Percentiles rank a stretch among this genome's conserved stretches.
Evolutionary conservation across 1,140 invertebrate genomes (phyloP).

Genomic region (Stratiolaelaps scimitus): DNA sequence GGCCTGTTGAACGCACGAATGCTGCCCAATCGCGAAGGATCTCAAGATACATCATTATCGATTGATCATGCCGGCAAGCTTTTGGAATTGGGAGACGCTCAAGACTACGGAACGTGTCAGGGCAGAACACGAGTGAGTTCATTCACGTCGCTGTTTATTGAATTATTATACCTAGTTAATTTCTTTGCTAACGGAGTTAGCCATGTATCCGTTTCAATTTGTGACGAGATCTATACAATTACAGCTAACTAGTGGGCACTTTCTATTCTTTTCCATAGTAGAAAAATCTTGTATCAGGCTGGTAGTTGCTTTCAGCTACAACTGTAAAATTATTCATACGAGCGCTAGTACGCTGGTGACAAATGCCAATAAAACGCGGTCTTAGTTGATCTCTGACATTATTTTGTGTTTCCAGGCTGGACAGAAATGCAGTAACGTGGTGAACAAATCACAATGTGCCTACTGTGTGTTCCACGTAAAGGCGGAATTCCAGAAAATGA

Average conservation of each 20-base stretch:
- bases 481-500: slow-evolving; percentile 24
- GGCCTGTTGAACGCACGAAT: slow-evolving; percentile 12
- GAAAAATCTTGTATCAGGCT: too few species aligned
- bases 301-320: too few species aligned
- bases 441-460: slow-evolving; percentile 16
- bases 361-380: too few species aligned
- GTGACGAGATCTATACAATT: background rate
- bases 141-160: too few species aligned
- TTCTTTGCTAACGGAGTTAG: too few species aligned
- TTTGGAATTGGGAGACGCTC: slow-evolving; percentile 22
- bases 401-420: background rate
- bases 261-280: too few species aligned
- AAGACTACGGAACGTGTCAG: slow-evolving; percentile 4
- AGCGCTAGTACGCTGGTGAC: too few species aligned
- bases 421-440: slow-evolving; percentile 20
- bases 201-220: too few species aligned
- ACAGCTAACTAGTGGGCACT: too few species aligned
- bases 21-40: slow-evolving; percentile 5
- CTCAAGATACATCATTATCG: slow-evolving; percentile 2
- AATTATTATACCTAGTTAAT: too few species aligned
- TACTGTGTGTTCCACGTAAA: slow-evolving; percentile 13
- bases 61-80: slow-evolving; percentile 20
- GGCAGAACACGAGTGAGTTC: background rate
- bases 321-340: too few species aligned
- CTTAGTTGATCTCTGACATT: too few species aligned